Conservation (phyloP, 2,113 vertebrate species). For the Physeter macrocephalus region DNA sequence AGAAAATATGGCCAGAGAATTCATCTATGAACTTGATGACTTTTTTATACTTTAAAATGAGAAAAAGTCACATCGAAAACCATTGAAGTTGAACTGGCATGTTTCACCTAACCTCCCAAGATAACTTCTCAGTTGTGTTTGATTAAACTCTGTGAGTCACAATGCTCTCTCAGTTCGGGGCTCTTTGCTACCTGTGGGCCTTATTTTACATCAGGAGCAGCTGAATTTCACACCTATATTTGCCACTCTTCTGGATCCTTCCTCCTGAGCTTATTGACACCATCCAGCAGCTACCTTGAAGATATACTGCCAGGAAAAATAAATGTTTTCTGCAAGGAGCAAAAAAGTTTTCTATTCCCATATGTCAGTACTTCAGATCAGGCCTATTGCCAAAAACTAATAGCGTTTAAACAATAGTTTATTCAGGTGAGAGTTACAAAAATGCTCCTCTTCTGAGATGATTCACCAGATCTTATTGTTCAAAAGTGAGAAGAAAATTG, state of each 20-base stretch:
- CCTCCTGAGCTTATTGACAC: slow-evolving; percentile 51
- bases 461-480: slow-evolving; percentile 55
- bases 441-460: slow-evolving; percentile 20
- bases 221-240: slow-evolving; percentile 53
- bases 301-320: slow-evolving; percentile 39
- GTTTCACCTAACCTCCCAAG: background rate
- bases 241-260: slow-evolving; percentile 33
- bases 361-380: slow-evolving; percentile 42
- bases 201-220: slow-evolving; percentile 35
- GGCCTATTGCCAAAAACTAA: slow-evolving; percentile 53
- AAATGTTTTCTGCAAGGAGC: slow-evolving; percentile 55
- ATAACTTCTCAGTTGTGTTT: background rate
- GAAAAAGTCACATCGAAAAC: background rate
- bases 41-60: background rate
- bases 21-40: background rate
- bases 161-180: background rate
- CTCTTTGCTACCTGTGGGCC: slow-evolving; percentile 1
- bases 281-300: slow-evolving; percentile 15
- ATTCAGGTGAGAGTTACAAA: slow-evolving; percentile 44
- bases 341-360: slow-evolving; percentile 63
- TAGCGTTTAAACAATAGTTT: slow-evolving; percentile 64
- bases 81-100: background rate
- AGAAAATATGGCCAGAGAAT: background rate
- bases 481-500: slow-evolving; percentile 59
- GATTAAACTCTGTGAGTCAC: background rate